These are phyloP conservation scores for Ceryle rudis DNA, from an alignment of 2,797 vertebrate genomes.

Conservation along the genomic window DNA sequence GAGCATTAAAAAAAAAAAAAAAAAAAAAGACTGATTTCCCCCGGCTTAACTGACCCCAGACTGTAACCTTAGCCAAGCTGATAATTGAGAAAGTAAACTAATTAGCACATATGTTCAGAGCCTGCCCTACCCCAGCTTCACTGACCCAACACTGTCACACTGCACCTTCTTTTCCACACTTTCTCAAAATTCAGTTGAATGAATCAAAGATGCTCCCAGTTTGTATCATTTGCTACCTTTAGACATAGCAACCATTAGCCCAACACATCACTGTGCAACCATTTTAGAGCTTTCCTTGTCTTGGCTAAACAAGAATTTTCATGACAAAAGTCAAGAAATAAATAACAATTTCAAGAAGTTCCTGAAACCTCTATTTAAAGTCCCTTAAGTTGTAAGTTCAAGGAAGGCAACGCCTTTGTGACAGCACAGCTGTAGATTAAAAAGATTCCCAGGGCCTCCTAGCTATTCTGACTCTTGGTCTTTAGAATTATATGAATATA, in stretches of 20 bases:
- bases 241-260: not conserved
- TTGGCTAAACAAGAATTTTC: constrained; percentile 20
- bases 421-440: constrained; percentile 51
- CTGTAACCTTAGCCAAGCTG: not conserved
- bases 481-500: constrained; percentile 60
- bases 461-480: constrained; percentile 28
- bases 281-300: not conserved
- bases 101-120: not conserved
- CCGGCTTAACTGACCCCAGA: not conserved
- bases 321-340: constrained; percentile 63
- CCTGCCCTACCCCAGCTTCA: not conserved
- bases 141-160: not conserved
- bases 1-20: not conserved
- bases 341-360: constrained; percentile 50
- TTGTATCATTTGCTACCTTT: not conserved
- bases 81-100: constrained; percentile 47
- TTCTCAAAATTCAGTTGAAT: not conserved
- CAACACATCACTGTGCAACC: not conserved
- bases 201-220: not conserved
- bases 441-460: constrained; percentile 53
- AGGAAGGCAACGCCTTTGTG: constrained; percentile 21
- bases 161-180: constrained; percentile 3
- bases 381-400: constrained; percentile 39
- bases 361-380: constrained; percentile 56
- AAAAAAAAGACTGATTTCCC: not conserved